These are phyloP conservation scores for Zygaena filipendulae DNA, from an alignment of 2,888 invertebrate species.

Conservation along the genomic window DNA sequence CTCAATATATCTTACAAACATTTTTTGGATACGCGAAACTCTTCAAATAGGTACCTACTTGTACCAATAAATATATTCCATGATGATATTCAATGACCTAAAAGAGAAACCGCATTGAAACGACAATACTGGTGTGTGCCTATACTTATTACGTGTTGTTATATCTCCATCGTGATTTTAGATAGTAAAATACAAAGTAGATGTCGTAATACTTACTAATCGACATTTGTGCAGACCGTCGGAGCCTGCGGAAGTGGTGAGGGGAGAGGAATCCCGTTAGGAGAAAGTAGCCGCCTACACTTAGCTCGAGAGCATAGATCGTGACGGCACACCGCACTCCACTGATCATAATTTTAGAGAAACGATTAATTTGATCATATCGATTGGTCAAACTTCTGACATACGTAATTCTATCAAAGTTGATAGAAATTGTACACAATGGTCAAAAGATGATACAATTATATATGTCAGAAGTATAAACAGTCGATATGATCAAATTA, in stretches of 20 bases:
- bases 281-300: conserved; percentile 66
- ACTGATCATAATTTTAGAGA: conserved; percentile 35
- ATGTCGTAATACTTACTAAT: conserved; percentile 48
- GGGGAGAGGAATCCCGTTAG: conserved; percentile 52
- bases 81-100: too few relatives aligned
- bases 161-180: conserved; percentile 36
- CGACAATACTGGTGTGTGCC: too few relatives aligned
- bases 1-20: too few relatives aligned
- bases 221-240: conserved; percentile 28
- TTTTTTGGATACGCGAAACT: too few relatives aligned
- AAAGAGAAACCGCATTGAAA: too few relatives aligned
- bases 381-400: conserved; percentile 13
- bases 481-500: too few relatives aligned
- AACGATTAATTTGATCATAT: conserved; percentile 44
- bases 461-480: too few relatives aligned
- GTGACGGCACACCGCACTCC: conserved; percentile 33
- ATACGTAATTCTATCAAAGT: too few relatives aligned
- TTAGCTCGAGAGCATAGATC: conserved; percentile 32
- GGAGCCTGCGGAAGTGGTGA: conserved; percentile 13
- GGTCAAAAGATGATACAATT: too few relatives aligned
- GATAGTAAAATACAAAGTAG: conserved; percentile 48
- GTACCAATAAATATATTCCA: too few relatives aligned
- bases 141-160: conserved; percentile 9
- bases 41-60: too few relatives aligned
- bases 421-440: too few relatives aligned